phyloP scores from a whole-genome alignment of 2,888 invertebrate genomes.

The Catocala sponsa region DNA sequence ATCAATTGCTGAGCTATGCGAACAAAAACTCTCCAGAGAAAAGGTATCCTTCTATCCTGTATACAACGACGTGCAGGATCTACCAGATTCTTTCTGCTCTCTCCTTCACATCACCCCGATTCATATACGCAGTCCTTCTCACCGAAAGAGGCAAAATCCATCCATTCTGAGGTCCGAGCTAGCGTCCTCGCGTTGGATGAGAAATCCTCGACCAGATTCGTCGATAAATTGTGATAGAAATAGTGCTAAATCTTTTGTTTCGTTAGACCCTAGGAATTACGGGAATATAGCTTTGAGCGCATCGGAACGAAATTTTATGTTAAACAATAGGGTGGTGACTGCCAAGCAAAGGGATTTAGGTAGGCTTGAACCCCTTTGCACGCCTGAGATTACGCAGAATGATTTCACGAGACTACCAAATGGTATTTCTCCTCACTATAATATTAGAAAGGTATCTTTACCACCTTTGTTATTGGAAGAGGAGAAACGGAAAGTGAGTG shows the following conservation, averaged over 20 bases:
- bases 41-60: slow-evolving; percentile 64
- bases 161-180: slow-evolving; percentile 81
- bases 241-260: slow-evolving; percentile 84
- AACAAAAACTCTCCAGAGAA: slow-evolving; percentile 66
- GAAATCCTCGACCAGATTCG: slow-evolving; percentile 76
- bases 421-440: slow-evolving; percentile 63
- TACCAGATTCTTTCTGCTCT: slow-evolving; percentile 77
- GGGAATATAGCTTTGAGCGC: slow-evolving; percentile 67
- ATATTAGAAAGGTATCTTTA: slow-evolving; percentile 79
- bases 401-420: slow-evolving; percentile 60
- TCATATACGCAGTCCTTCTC: slow-evolving; percentile 73
- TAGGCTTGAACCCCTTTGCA: slow-evolving; percentile 73
- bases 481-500: slow-evolving; percentile 70
- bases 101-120: slow-evolving; percentile 82
- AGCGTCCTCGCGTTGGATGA: slow-evolving; percentile 84
- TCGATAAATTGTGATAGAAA: slow-evolving; percentile 78
- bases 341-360: slow-evolving; percentile 75
- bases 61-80: slow-evolving; percentile 63
- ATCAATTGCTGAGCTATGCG: slow-evolving; percentile 60
- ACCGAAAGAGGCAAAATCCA: slow-evolving; percentile 72
- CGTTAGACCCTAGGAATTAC: slow-evolving; percentile 76
- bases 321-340: slow-evolving; percentile 73
- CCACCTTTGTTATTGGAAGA: slow-evolving; percentile 81
- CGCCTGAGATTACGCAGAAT: slow-evolving; percentile 70
- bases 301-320: slow-evolving; percentile 66